These are phyloP conservation scores for Hirundichthys speculiger DNA, from an alignment of 2,113 vertebrate species.

Conservation along the genomic window DNA sequence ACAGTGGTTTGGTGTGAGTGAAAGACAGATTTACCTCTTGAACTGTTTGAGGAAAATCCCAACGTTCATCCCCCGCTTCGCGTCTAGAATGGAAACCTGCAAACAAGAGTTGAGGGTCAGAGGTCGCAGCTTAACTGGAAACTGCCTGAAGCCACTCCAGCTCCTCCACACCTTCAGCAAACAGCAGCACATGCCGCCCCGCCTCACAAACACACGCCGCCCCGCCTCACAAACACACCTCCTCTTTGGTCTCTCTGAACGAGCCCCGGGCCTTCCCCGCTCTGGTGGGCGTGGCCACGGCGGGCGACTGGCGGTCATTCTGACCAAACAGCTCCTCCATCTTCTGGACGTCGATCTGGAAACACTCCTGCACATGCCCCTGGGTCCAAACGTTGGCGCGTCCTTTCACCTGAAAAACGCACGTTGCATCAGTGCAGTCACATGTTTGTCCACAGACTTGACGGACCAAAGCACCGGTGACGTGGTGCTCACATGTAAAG, in stretches of 20 bases:
- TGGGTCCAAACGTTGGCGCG: constrained; percentile 93
- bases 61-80: constrained; percentile 93
- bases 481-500: not conserved
- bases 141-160: not conserved
- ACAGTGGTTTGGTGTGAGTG: not conserved
- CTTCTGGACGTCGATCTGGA: constrained; percentile 88
- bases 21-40: constrained; percentile 84
- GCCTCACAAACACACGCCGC: constrained; percentile 5
- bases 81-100: constrained; percentile 89
- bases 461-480: not conserved
- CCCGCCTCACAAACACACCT: constrained; percentile 65
- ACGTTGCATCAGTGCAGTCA: too few species aligned
- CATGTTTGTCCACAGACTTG: not conserved
- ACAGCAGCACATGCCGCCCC: constrained; percentile 9
- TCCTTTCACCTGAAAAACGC: constrained; percentile 83
- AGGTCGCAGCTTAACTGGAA: constrained; percentile 9
- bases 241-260: constrained; percentile 83
- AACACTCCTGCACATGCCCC: constrained; percentile 74
- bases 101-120: not conserved
- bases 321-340: constrained; percentile 94
- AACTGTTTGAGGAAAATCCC: constrained; percentile 96
- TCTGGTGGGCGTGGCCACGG: constrained; percentile 7
- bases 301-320: constrained; percentile 66
- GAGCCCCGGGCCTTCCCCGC: constrained; percentile 72
- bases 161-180: constrained; percentile 26